Conservation (phyloP, 2,888 invertebrate species). For the Disparrhopalites patrizii region DNA sequence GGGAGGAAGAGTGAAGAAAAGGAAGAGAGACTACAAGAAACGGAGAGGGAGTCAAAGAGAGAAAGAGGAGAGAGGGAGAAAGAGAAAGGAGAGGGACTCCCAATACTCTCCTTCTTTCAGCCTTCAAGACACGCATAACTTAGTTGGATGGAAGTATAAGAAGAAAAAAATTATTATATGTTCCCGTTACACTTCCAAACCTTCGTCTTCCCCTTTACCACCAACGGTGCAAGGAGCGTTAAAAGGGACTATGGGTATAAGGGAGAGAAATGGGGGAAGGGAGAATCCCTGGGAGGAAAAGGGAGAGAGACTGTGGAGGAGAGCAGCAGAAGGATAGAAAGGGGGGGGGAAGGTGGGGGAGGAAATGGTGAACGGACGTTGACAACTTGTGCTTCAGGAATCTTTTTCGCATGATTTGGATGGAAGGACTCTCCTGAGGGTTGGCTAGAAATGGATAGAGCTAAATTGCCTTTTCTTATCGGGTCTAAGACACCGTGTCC, state of each 20-base stretch:
- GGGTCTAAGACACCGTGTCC: constrained; percentile 26
- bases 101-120: no score
- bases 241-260: not conserved
- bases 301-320: not conserved
- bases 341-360: not conserved
- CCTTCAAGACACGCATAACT: no score
- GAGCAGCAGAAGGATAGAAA: not conserved
- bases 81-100: no score
- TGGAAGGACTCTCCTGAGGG: constrained; percentile 28
- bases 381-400: constrained; percentile 26
- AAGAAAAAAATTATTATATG: not conserved
- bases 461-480: constrained; percentile 36
- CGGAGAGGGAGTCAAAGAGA: not conserved
- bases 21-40: not conserved
- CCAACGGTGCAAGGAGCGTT: not conserved
- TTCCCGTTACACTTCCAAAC: not conserved
- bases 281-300: not conserved
- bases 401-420: constrained; percentile 34
- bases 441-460: constrained; percentile 30
- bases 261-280: not conserved
- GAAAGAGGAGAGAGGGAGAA: no score
- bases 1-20: not conserved
- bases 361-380: constrained; percentile 24
- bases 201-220: not conserved
- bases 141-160: no score